Base-by-base conservation (phyloP, 2,113 vertebrate species). In the Suncus etruscus region DNA sequence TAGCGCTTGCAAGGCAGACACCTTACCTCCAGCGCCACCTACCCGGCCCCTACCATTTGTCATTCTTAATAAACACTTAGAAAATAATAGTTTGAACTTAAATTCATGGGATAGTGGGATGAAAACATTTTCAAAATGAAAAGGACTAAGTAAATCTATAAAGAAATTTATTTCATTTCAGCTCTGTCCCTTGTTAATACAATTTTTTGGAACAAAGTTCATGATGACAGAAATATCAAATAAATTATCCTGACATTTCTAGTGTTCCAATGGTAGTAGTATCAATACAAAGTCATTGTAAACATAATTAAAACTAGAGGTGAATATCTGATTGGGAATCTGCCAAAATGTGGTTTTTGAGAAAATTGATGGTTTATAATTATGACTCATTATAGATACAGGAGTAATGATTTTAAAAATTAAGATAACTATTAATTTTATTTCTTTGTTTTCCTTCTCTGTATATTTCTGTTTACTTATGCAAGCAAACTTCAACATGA, bases 201-300 rank as follows among this genome's bases (percentile, higher is more conserved):
- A 25, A 8, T 58, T 45, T 45, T 73, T 1, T 10, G 9, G 6
- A 10, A 18, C 1, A 74, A 75, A 45, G 51, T 45, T 51, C n/a
- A 11, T 0, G 27, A 83, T 79, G 70, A 79, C 51, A 73, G 4
- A 75, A 22, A 69, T 70, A 65, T 61, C 39, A 85, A 78, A 18
- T 8, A 75, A 2, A 25, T 69, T n/a, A 78, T 76, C 8, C 8
- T 69, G n/a, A 50, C 2, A 61, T 70, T 16, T 74, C 32, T 9
- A 78, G 27, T 4, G 18, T 85, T 47, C 32, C 7, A 6, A 3
- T 27, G 31, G 18, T 58, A 82, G 31, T 1, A 50, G 4, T 77
- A 83, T 12, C 58, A 91, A 48, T 11, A 78, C 74, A n/a, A 90
- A 83, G 11, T 39, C n/a, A 74, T 7, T 87, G 14, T 65, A 54